Conservation (phyloP, 2,113 vertebrate genomes). For the Delphinus delphis region DNA sequence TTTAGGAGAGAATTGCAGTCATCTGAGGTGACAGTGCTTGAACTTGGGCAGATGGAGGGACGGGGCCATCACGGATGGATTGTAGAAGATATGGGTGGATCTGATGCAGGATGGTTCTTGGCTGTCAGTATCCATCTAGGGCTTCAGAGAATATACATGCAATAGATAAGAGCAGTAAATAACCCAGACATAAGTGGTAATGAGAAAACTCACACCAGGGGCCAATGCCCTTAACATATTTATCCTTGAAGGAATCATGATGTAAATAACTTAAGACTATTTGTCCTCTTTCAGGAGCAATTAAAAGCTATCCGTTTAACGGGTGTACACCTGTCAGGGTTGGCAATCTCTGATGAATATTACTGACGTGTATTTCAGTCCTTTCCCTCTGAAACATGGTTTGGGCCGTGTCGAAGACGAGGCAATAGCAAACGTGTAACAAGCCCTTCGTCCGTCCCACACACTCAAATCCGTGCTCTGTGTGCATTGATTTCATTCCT, state of each 20-base stretch:
- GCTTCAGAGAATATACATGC: background rate
- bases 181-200: background rate
- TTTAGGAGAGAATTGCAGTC: background rate
- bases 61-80: background rate
- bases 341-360: background rate
- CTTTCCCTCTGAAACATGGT: background rate
- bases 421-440: background rate
- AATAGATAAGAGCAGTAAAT: background rate
- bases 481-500: background rate
- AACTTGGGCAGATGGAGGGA: background rate
- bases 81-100: background rate
- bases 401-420: background rate
- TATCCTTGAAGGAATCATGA: background rate
- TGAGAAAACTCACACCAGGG: background rate
- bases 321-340: rapidly evolving
- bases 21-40: background rate
- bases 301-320: background rate
- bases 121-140: too few relatives aligned
- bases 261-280: background rate
- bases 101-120: background rate
- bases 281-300: background rate
- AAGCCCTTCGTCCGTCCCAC: background rate
- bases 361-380: background rate
- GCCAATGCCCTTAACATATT: background rate
- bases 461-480: rapidly evolving